Evolutionary conservation across 1,140 invertebrate genomes (phyloP).

Genomic region (Calephelis nemesis): DNA sequence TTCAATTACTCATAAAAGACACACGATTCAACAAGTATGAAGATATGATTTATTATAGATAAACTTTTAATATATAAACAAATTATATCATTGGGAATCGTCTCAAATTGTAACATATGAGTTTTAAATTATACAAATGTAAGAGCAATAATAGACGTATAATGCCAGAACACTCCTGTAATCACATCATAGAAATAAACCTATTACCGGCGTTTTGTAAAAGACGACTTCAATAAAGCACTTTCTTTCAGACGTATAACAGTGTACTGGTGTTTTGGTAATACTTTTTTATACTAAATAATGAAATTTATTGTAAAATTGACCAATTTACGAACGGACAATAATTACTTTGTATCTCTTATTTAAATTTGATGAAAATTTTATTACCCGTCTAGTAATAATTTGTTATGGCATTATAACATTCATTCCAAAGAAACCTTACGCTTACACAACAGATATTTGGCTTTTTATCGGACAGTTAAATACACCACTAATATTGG

Average conservation of each 20-base stretch:
- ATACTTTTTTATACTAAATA: not conserved
- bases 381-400: constrained; percentile 21
- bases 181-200: constrained; percentile 4
- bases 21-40: constrained; percentile 64
- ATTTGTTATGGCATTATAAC: constrained; percentile 56
- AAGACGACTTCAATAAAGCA: not conserved
- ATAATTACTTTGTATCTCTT: not conserved
- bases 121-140: constrained; percentile 2
- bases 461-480: constrained; percentile 1
- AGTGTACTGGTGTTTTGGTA: not conserved
- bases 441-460: constrained; percentile 6
- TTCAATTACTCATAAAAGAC: constrained; percentile 58
- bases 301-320: not conserved
- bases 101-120: not conserved
- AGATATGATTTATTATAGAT: constrained; percentile 59
- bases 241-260: not conserved
- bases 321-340: not conserved
- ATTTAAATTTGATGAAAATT: constrained; percentile 6
- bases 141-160: not conserved
- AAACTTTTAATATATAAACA: constrained; percentile 23
- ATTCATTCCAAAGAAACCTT: constrained; percentile 18
- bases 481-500: not conserved
- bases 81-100: not conserved
- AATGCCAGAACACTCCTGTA: constrained; percentile 9
- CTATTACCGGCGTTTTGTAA: not conserved